Percentiles rank a stretch among this genome's conserved stretches.
These are phyloP conservation scores for Leptoclinus maculatus DNA, from an alignment of 2,797 vertebrate species.

Conservation along the genomic window DNA sequence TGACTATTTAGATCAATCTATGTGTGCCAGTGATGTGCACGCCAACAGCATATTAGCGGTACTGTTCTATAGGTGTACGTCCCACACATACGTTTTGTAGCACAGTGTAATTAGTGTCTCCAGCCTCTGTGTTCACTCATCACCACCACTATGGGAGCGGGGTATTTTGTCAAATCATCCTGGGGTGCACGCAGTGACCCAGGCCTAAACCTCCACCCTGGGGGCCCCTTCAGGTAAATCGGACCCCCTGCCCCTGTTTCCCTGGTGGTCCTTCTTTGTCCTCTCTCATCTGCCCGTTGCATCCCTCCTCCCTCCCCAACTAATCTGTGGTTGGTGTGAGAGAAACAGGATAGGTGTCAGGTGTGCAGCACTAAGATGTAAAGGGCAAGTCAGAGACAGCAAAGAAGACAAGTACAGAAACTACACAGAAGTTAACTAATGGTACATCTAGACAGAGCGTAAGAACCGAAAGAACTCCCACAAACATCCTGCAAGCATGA, in stretches of 20 bases:
- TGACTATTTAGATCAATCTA: background rate
- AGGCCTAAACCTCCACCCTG: constrained; percentile 41
- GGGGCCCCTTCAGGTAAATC: constrained; percentile 50
- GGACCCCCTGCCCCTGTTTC: constrained; percentile 35
- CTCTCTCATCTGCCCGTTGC: constrained; percentile 53
- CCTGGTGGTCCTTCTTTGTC: constrained; percentile 76
- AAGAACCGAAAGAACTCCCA: constrained; percentile 7
- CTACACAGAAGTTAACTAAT: background rate
- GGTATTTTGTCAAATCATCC: constrained; percentile 59
- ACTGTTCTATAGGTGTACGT: background rate
- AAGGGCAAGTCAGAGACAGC: background rate
- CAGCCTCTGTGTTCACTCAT: constrained; percentile 44
- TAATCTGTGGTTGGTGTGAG: constrained; percentile 10
- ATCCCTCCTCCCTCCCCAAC: constrained; percentile 14
- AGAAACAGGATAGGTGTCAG: constrained; percentile 10
- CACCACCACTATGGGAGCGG: constrained; percentile 27
- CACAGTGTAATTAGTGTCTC: constrained; percentile 32
- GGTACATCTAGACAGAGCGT: background rate
- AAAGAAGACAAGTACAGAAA: background rate
- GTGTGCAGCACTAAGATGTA: background rate
- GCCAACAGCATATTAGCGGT: background rate
- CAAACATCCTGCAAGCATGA: constrained; percentile 8
- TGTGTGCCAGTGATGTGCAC: constrained; percentile 5
- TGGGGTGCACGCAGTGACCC: constrained; percentile 63
- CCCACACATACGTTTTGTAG: background rate